Evolutionary conservation across 2,888 invertebrate species (phyloP), one percentile per base, ranked within the genome.

Genomic region (Drosophila prolongata): DNA sequence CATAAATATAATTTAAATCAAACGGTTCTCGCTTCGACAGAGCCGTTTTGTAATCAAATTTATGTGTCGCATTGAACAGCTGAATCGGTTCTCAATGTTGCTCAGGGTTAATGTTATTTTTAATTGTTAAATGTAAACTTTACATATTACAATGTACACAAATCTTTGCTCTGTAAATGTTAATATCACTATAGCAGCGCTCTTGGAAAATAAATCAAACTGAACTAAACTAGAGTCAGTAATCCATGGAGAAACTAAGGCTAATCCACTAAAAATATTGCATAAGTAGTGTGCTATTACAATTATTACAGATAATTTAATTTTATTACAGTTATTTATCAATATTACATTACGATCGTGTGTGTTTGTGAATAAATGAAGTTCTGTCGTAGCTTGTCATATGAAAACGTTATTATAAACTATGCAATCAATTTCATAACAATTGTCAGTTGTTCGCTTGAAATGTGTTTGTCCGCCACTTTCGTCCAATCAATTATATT

Each of bases 131-230:
- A 53, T 74, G 58, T 79, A 78, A 66, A 69, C 76, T 34, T 67
- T 73, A 80, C 64, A 61, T 49, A 61, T 72, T 77, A 87, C 78
- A 82, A 61, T 67, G 65, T 82, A 85, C 86, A 87, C 68, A 78
- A 83, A 77, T 86, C 69, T 69, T 66, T 80, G 60, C 62, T 73
- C 53, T 76, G 80, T 89, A 86, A 80, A 83, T 76, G 76, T 89
- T 85, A 86, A 86, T 86, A 86, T 86, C 85, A 86, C 85, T 86
- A 86, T 89, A 86, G 75, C 90, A 83, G 87, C 85, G 89, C 83
- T 84, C 75, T 71, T 86, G 70, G 52, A 80, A 88, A 61, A 58
- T 37, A 61, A 55, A 66, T 38, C 4, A 59, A 38, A 46, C 14
- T n/a, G 86, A 71, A 62, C 46, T 54, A 46, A 83, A 55, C 67